Conservation (phyloP, 2,797 vertebrate genomes). For the Pantherophis alleghaniensis region DNA sequence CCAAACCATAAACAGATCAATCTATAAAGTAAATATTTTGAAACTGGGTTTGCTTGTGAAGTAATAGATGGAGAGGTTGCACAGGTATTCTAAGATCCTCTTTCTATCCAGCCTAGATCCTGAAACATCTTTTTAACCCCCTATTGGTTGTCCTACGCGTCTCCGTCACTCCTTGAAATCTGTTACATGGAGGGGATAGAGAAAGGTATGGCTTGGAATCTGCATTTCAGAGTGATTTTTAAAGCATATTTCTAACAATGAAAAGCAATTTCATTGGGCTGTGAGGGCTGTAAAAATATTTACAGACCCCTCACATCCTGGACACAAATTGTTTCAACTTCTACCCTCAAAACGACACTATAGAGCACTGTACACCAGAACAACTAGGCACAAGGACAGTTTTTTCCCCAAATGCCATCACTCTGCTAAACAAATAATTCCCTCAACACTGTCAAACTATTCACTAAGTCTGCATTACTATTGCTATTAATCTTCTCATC, state of each 20-base stretch:
- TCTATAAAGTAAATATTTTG: background rate
- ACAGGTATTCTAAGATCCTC: constrained; percentile 3
- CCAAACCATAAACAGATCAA: constrained; percentile 26
- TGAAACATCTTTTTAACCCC: constrained; percentile 3
- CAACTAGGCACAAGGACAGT: too few relatives aligned
- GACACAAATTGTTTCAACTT: too few relatives aligned
- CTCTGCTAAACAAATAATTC: too few relatives aligned
- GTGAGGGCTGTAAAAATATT: too few relatives aligned
- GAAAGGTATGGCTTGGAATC: background rate
- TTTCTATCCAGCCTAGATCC: constrained; percentile 3
- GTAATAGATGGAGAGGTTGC: constrained; percentile 18
- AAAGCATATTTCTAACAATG: background rate
- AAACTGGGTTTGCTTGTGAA: background rate
- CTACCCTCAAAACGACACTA: too few relatives aligned
- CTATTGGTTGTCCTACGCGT: background rate
- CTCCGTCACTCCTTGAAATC: constrained; percentile 26
- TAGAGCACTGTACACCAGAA: too few relatives aligned
- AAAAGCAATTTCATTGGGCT: background rate
- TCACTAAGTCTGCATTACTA: too few relatives aligned
- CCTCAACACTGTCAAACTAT: too few relatives aligned
- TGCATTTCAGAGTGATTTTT: background rate
- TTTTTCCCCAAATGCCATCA: too few relatives aligned
- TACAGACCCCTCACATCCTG: too few relatives aligned
- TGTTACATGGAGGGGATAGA: constrained; percentile 21
- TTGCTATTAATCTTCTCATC: too few relatives aligned